A percentile compares a stretch with the other conserved stretches of the same genome.
Evolutionary conservation across 2,888 invertebrate genomes (phyloP).

Genomic region (Pemphredon lugubris): DNA sequence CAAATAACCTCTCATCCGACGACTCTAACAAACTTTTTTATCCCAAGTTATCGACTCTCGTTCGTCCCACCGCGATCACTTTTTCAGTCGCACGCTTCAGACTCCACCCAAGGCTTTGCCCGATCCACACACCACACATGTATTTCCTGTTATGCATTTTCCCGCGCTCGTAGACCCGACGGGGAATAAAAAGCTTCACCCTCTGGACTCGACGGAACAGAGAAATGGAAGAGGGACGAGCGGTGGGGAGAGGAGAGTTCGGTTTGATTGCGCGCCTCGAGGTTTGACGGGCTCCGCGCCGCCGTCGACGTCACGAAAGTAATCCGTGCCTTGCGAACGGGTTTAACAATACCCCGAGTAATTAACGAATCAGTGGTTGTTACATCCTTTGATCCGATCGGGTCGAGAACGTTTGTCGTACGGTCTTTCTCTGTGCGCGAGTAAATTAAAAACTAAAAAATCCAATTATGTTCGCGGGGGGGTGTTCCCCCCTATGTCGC

Average conservation of each 20-base stretch:
- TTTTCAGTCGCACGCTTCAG: conserved; percentile 19
- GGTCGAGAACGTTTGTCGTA: not conserved
- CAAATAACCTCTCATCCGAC: conserved; percentile 25
- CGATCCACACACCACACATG: not conserved
- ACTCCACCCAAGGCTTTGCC: conserved; percentile 3
- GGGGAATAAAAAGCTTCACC: conserved; percentile 21
- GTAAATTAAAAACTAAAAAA: conserved; percentile 4
- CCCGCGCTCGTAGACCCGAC: not conserved
- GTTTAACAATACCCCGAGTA: conserved; percentile 11
- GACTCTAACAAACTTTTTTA: conserved; percentile 17
- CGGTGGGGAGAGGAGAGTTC: conserved; percentile 11
- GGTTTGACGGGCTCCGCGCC: conserved; percentile 11
- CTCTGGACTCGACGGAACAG: not conserved
- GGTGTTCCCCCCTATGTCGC: no score
- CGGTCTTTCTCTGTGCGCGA: not conserved
- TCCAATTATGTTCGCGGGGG: not conserved
- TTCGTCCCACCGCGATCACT: conserved; percentile 23
- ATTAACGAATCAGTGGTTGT: conserved; percentile 28
- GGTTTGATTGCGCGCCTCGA: conserved; percentile 38
- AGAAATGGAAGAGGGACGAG: not conserved
- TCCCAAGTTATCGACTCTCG: not conserved
- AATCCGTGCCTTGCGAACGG: conserved; percentile 13
- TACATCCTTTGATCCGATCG: conserved; percentile 21
- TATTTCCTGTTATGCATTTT: conserved; percentile 16
- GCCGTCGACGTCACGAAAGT: not conserved